phyloP scores from a whole-genome alignment of 2,797 vertebrate genomes.

The Ctenopoma multispine region DNA sequence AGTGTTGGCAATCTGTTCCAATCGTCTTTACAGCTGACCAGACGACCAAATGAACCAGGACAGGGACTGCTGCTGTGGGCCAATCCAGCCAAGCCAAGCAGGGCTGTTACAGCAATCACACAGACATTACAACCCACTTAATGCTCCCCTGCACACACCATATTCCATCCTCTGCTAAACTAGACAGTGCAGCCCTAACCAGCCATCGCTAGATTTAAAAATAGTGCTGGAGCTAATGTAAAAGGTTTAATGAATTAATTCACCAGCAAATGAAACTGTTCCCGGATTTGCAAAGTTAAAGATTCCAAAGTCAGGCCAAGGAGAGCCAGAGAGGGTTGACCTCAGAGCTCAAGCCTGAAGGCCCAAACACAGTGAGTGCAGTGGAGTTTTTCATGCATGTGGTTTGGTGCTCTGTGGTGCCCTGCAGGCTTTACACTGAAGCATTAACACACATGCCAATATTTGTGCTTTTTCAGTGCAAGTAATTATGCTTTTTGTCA shows the following conservation, averaged over 20 bases:
- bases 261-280: constrained; percentile 36
- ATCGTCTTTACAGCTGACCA: constrained; percentile 85
- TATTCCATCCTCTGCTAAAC: constrained; percentile 67
- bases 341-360: constrained; percentile 30
- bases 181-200: constrained; percentile 52
- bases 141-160: constrained; percentile 74
- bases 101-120: constrained; percentile 76
- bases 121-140: constrained; percentile 77
- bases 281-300: constrained; percentile 35
- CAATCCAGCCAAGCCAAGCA: constrained; percentile 79
- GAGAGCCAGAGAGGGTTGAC: constrained; percentile 38
- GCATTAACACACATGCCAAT: constrained; percentile 5
- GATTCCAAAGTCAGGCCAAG: constrained; percentile 54
- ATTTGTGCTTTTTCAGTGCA: constrained; percentile 19
- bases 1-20: constrained; percentile 85
- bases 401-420: constrained; percentile 13
- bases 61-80: constrained; percentile 82
- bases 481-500: constrained; percentile 24
- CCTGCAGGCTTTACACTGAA: constrained; percentile 15
- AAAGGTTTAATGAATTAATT: constrained; percentile 45
- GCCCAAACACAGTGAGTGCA: constrained; percentile 1
- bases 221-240: constrained; percentile 39
- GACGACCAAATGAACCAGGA: constrained; percentile 84
- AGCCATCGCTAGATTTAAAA: constrained; percentile 51
- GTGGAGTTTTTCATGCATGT: constrained; percentile 22